Percentiles rank a stretch among this genome's conserved stretches.
These are phyloP conservation scores for Aplocera efformata DNA, from an alignment of 2,888 invertebrate genomes.

Conservation along the genomic window DNA sequence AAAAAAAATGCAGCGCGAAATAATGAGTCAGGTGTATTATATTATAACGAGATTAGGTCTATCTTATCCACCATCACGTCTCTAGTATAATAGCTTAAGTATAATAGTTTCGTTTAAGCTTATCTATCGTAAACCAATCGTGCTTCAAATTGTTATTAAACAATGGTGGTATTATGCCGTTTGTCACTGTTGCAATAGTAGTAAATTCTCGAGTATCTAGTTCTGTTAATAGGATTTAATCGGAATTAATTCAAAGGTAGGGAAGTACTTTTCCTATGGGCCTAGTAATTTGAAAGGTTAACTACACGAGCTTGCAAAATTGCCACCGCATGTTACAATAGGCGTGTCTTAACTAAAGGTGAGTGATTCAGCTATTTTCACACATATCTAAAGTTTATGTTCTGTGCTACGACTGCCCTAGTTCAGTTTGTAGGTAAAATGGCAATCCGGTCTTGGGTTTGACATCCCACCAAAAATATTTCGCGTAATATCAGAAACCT, in stretches of 20 bases:
- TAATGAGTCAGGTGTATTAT: too few species aligned
- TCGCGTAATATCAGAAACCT: too few species aligned
- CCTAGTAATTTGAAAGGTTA: constrained; percentile 12
- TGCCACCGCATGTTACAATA: neutral
- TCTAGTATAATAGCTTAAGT: too few species aligned
- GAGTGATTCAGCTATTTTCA: constrained; percentile 13
- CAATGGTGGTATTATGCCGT: constrained; percentile 32
- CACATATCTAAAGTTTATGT: too few species aligned
- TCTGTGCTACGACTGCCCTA: too few species aligned
- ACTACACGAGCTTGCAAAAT: constrained; percentile 3
- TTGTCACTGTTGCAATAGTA: constrained; percentile 19
- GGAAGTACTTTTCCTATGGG: constrained; percentile 9
- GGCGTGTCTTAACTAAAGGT: constrained; percentile 4
- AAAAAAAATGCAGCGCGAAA: too few species aligned
- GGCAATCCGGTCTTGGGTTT: too few species aligned
- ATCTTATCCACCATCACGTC: too few species aligned
- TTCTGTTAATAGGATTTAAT: constrained; percentile 10
- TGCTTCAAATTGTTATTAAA: constrained; percentile 35
- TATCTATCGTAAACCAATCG: constrained; percentile 20
- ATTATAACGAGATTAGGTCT: too few species aligned
- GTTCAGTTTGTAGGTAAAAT: too few species aligned
- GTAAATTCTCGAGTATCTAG: constrained; percentile 22
- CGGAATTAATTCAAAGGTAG: constrained; percentile 6
- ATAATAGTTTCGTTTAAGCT: constrained; percentile 2
- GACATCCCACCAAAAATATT: too few species aligned